These are phyloP conservation scores for Elysia crispata DNA, from an alignment of 2,888 invertebrate genomes.

Conservation along the genomic window DNA sequence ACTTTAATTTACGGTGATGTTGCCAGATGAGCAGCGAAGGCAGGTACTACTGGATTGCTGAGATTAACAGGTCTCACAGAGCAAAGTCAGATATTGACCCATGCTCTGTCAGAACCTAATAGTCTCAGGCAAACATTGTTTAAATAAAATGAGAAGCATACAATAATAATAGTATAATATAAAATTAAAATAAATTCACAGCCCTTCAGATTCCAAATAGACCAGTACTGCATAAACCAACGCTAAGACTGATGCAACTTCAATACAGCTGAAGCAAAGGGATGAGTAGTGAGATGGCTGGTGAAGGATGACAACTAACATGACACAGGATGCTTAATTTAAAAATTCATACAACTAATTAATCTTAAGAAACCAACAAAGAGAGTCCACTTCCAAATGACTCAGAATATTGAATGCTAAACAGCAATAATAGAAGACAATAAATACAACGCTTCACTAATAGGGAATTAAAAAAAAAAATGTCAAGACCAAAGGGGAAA, in stretches of 20 bases:
- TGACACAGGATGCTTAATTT: slow-evolving; percentile 34
- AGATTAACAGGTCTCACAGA: too few species aligned
- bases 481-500: neutral
- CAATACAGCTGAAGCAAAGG: slow-evolving; percentile 33
- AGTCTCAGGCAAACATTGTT: neutral
- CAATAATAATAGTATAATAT: slow-evolving; percentile 33
- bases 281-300: slow-evolving; percentile 39
- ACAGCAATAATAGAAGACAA: slow-evolving; percentile 32
- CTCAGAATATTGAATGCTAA: slow-evolving; percentile 47
- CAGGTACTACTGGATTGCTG: slow-evolving; percentile 41
- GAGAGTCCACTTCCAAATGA: slow-evolving; percentile 39
- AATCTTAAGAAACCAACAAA: slow-evolving; percentile 46
- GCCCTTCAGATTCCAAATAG: slow-evolving; percentile 44
- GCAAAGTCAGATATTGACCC: too few species aligned
- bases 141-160: slow-evolving; percentile 16
- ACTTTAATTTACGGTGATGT: slow-evolving; percentile 17
- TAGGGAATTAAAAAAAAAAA: neutral
- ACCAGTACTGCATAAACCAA: slow-evolving; percentile 39
- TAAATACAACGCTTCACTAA: slow-evolving; percentile 3
- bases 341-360: slow-evolving; percentile 48
- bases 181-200: slow-evolving; percentile 48
- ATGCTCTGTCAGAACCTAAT: too few species aligned
- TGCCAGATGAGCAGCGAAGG: slow-evolving; percentile 43
- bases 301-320: slow-evolving; percentile 43
- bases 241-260: slow-evolving; percentile 30